Base-by-base conservation (phyloP, 2,888 invertebrate species). In the Diplolepis rosae region DNA sequence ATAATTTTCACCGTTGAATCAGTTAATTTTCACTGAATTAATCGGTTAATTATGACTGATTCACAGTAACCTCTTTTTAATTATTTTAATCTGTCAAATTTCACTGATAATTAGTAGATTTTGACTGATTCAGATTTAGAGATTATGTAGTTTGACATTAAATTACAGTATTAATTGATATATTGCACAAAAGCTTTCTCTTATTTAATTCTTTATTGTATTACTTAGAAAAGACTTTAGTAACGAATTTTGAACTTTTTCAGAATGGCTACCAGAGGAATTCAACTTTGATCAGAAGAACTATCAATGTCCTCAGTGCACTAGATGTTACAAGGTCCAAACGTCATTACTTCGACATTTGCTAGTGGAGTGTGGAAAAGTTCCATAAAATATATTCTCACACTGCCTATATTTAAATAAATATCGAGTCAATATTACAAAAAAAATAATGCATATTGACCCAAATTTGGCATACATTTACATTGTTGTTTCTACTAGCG, bases 321-420 rank as follows among this genome's bases (percentile, higher is more conserved):
- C 89, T 74, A 91, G 91, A 84, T 90, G 90, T 73, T 92, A 92
- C 84, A 89, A 91, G 79, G 89, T 91, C 51, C 91, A 91, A 81
- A 90, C 91, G 9, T 92, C 92, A 70, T 74, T 89, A 39, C 79
- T 81, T 18, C 86, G 88, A 45, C 89, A 89, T 69, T 73, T 88
- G 30, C 83, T 83, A 70, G 84, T 89, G 39, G 89, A 89, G 68
- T 90, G 90, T 71, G 89, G 89, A 39, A 88, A 89, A 75, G 82
- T 82, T 3, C 87, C 89, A 1, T 83, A 84, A 45, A 84, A 87
- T 77, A 84, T 83, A 66, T 89, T 89, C 68, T 87, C 84, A 9
- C 82, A 84, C 70, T 89, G 89, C 75, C 76, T 78, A 11, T 82
- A 86, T 27, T 83, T 78, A 73, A 89, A 87, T 80, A 89, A 88